Evolutionary conservation across 2,888 invertebrate genomes (phyloP), one percentile per base, ranked within the genome.

Genomic region (Mayetiola destructor): DNA sequence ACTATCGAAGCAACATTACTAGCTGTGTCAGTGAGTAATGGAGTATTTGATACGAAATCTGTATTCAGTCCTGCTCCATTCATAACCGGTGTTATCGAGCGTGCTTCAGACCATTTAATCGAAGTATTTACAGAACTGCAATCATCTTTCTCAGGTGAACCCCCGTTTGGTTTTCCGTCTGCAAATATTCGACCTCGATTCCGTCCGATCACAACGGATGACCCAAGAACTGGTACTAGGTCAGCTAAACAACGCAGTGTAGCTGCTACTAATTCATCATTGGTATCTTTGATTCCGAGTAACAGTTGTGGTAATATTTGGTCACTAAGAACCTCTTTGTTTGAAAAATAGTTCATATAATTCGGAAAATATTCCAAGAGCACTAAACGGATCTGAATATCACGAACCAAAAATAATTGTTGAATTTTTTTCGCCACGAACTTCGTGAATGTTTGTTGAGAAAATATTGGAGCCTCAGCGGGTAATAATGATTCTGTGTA

Each of bases 301-400:
- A 92, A 75, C 56, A 93, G 72, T 81, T 92, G 89, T n/a, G 92
- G 92, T 64, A 94, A 75, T 63, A 93, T 81, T 53, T 82, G 79
- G 23, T 77, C 77, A 55, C 84, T 80, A n/a, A 93, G 71, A 67
- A 86, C 84, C 52, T 87, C 83, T 62, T 79, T 80, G 1, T 29
- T 20, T 59, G 83, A 80, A 66, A 94, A 84, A 20, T 84, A 80
- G 62, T 80, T 76, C 52, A 86, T 80, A 69, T 82, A 93, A 60
- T 81, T 78, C 56, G 80, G 77, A 65, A 94, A 89, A 69, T 91
- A 84, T 57, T 80, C 79, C 37, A 94, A 73, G 20, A 94, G 74
- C 48, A 90, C 75, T 62, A 86, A 76, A 59, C 93, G 79, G 56
- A 88, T 84, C 71, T 91, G 88, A 42, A 82, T 80, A 69, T 94